phyloP scores from a whole-genome alignment of 1,140 invertebrate species.

The Drosophila ohnishii region DNA sequence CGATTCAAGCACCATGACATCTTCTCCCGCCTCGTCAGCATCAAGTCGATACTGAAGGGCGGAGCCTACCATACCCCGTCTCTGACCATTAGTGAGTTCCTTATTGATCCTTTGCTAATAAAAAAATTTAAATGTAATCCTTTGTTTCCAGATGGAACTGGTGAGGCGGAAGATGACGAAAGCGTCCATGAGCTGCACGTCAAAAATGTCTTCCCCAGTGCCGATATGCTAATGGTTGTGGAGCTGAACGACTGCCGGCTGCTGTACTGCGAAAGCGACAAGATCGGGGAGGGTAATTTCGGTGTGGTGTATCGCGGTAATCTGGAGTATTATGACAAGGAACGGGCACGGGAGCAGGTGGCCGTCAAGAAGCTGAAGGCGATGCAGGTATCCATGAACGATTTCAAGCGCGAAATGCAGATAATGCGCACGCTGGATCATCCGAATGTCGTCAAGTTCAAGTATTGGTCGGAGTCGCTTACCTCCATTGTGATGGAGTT shows the following conservation, averaged over 20 bases:
- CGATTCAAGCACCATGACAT: constrained; percentile 88
- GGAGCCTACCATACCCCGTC: too few relatives aligned
- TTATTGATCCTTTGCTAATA: too few relatives aligned
- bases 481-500: constrained; percentile 94
- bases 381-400: constrained; percentile 81
- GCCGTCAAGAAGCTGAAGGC: constrained; percentile 90
- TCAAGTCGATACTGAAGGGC: constrained; percentile 17
- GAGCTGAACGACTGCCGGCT: constrained; percentile 63
- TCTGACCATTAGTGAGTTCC: constrained; percentile 21
- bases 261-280: constrained; percentile 57
- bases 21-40: constrained; percentile 60
- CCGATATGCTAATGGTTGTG: constrained; percentile 56
- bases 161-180: background rate
- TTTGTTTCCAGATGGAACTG: constrained; percentile 5
- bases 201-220: background rate
- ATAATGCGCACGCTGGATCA: constrained; percentile 93
- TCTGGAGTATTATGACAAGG: constrained; percentile 48
- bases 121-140: too few relatives aligned
- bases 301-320: constrained; percentile 69
- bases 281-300: constrained; percentile 74
- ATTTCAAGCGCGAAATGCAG: constrained; percentile 89
- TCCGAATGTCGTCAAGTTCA: constrained; percentile 93
- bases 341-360: constrained; percentile 83
- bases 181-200: background rate
- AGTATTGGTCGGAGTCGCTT: constrained; percentile 90